A percentile compares a stretch with the other conserved stretches of the same genome.
phyloP scores from a whole-genome alignment of 2,888 invertebrate genomes.

The Monoplex corrugatus region DNA sequence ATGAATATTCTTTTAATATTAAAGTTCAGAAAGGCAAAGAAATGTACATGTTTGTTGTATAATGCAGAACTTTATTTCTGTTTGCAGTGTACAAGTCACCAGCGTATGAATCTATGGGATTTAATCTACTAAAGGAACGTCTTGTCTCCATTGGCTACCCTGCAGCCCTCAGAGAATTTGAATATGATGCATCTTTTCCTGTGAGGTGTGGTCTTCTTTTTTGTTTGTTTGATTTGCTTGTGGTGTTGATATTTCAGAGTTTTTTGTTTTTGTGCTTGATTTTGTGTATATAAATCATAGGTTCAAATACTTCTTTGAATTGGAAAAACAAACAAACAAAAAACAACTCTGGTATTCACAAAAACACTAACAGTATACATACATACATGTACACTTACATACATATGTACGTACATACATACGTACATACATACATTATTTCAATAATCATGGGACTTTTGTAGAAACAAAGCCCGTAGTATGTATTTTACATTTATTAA shows the following conservation, averaged over 20 bases:
- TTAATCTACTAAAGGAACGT: slow-evolving; percentile 94
- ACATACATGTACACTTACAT: no score
- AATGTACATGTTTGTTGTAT: no score
- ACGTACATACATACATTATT: no score
- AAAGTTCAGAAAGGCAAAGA: no score
- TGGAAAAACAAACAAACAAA: background rate
- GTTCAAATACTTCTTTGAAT: background rate
- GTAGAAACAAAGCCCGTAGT: no score
- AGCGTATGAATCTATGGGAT: slow-evolving; percentile 96
- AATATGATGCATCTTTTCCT: slow-evolving; percentile 97
- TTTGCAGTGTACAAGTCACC: slow-evolving; percentile 97
- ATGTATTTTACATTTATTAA: no score
- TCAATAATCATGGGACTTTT: no score
- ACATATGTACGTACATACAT: no score
- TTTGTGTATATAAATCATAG: background rate
- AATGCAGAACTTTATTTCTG: slow-evolving; percentile 27
- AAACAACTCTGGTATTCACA: background rate
- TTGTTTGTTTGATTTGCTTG: background rate
- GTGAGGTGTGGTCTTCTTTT: slow-evolving; percentile 86
- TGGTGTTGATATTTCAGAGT: background rate
- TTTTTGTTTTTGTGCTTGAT: background rate
- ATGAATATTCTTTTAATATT: no score
- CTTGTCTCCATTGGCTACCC: slow-evolving; percentile 96
- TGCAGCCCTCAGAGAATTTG: slow-evolving; percentile 93
- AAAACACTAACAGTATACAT: no score